Conservation (phyloP, 2,888 invertebrate genomes). For the Brenthis ino region DNA sequence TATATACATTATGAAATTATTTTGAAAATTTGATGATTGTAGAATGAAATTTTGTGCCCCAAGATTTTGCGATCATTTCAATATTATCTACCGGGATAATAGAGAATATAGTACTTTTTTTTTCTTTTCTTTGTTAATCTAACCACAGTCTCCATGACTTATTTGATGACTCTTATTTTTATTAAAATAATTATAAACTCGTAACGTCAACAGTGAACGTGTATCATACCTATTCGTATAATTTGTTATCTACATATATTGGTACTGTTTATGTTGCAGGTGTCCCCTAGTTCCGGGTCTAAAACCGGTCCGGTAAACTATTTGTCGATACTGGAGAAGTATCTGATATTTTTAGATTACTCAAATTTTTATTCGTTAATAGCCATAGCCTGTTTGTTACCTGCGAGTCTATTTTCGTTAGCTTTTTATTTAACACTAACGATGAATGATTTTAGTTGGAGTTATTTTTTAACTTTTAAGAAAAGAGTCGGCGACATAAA, state of each 20-base stretch:
- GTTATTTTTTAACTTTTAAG: neutral
- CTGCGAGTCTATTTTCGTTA: constrained; percentile 1
- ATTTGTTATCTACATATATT: constrained; percentile 9
- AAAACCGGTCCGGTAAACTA: too few relatives aligned
- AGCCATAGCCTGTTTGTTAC: neutral
- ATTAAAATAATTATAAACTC: neutral
- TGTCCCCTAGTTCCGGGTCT: constrained; percentile 58
- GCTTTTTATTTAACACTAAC: neutral
- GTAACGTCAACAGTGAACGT: neutral
- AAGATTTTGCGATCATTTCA: too few relatives aligned
- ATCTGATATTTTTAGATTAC: constrained; percentile 21
- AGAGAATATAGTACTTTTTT: too few relatives aligned
- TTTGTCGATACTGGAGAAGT: constrained; percentile 24
- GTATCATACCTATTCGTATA: neutral
- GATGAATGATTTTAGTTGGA: neutral
- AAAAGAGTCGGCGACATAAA: too few relatives aligned
- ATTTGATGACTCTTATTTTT: neutral
- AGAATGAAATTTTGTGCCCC: too few relatives aligned
- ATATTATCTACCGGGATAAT: too few relatives aligned
- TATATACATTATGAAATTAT: too few relatives aligned
- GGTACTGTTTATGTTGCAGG: constrained; percentile 43
- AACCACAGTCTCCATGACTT: too few relatives aligned
- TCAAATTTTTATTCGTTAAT: constrained; percentile 5
- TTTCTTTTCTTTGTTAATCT: too few relatives aligned
- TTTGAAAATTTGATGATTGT: too few relatives aligned